These are phyloP conservation scores for Parascotia fuliginaria DNA, from an alignment of 2,888 invertebrate species.

Conservation along the genomic window DNA sequence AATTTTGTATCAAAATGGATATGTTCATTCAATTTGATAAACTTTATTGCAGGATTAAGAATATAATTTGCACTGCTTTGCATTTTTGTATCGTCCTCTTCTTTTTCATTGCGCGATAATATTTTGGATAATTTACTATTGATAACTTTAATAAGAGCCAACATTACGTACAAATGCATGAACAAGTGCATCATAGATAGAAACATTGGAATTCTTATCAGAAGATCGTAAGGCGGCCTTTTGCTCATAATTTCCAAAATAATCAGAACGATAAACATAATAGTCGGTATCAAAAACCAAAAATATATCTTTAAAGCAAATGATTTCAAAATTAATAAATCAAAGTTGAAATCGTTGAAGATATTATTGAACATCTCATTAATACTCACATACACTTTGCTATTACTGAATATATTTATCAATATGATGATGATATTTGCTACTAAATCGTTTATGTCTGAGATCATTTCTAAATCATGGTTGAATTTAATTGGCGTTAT, in stretches of 20 bases:
- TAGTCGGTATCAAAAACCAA: constrained; percentile 42
- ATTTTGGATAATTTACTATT: constrained; percentile 19
- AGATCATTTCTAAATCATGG: constrained; percentile 22
- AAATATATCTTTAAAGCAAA: constrained; percentile 54
- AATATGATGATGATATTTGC: constrained; percentile 26
- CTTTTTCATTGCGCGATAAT: constrained; percentile 6
- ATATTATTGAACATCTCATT: constrained; percentile 18
- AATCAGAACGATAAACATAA: constrained; percentile 39
- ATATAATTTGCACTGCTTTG: constrained; percentile 14
- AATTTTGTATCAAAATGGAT: constrained; percentile 42
- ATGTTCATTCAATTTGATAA: constrained; percentile 11
- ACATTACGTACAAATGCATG: constrained; percentile 53
- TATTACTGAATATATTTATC: constrained; percentile 18
- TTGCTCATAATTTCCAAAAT: constrained; percentile 46
- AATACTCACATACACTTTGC: constrained; percentile 3
- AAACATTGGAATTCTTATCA: constrained; percentile 57
- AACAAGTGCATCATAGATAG: constrained; percentile 54
- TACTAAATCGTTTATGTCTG: constrained; percentile 30
- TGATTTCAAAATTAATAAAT: constrained; percentile 15
- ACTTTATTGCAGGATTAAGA: constrained; percentile 20
- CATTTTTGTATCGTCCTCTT: neutral
- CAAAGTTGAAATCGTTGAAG: constrained; percentile 21
- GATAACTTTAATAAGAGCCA: constrained; percentile 49
- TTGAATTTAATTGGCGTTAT: constrained; percentile 12
- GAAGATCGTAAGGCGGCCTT: constrained; percentile 44